These are phyloP conservation scores for Popillia japonica DNA, from an alignment of 1,140 invertebrate species.

Conservation along the genomic window DNA sequence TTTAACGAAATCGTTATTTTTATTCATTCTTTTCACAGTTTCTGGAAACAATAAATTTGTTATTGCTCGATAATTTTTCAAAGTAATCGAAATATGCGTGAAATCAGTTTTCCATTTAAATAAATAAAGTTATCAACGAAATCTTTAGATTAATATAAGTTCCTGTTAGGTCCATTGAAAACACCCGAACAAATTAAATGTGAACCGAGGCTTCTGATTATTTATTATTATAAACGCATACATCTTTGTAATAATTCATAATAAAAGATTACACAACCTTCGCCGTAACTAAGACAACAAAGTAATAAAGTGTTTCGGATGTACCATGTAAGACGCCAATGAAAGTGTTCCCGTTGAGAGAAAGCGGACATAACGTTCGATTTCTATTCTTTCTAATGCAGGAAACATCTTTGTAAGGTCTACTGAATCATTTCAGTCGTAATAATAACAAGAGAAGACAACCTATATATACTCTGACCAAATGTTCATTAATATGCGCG, in stretches of 20 bases:
- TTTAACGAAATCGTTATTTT: too few species aligned
- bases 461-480: neutral
- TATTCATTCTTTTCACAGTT: too few species aligned
- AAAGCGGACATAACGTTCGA: slow-evolving; percentile 35
- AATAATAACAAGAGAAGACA: neutral
- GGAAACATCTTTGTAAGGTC: slow-evolving; percentile 26
- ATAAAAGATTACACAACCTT: slow-evolving; percentile 4
- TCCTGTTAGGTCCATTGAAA: too few species aligned
- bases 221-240: neutral
- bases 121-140: too few species aligned
- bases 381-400: slow-evolving; percentile 37
- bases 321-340: neutral
- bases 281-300: neutral
- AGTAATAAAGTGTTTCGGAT: neutral
- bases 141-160: too few species aligned
- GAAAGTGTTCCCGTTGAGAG: slow-evolving; percentile 29
- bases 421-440: slow-evolving; percentile 5
- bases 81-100: too few species aligned
- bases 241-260: slow-evolving; percentile 22
- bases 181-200: too few species aligned
- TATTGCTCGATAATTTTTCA: too few species aligned
- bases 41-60: too few species aligned
- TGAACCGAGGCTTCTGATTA: too few species aligned
- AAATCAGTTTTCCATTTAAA: too few species aligned
- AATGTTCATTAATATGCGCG: neutral